Evolutionary conservation across 2,888 invertebrate species (phyloP), one percentile per base, ranked within the genome.

Genomic region (Ypsolopha sequella): DNA sequence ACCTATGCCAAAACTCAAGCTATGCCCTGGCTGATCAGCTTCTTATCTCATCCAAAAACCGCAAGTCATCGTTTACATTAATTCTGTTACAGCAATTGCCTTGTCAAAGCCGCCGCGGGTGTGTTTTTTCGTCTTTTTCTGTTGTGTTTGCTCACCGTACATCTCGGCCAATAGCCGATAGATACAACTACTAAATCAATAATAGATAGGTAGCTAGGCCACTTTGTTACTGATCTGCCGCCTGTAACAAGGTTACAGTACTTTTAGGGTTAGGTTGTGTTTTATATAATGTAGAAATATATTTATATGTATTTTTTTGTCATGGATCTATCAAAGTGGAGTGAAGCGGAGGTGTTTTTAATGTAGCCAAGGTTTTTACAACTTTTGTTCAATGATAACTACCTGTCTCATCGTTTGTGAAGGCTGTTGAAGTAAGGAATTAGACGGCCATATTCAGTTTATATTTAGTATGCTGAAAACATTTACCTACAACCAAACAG

Each of bases 161-260:
- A 39, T 39, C 11, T 7, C n/a, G 10, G n/a, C 10, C 64, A 64
- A 61, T 60, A 54, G 61, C 57, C 58, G 13, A 8, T 43, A 8
- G 43, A 43, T 43, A 43, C 43, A 43, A 43, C 43, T 66, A 74
- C 80, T 76, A 69, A 80, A 79, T 80, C 77, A 71, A 73, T 82
- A 80, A 80, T 74, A 78, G 74, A 80, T 82, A 80, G 80, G 66
- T 66, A 66, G 61, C 61, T 54, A 58, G 63, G 62, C 60, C 66
- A 70, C 75, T 79, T 76, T 80, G 84, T 68, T 80, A 84, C 61
- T 60, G 79, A 84, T 84, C 80, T 57, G 70, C 74, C 71, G 73
- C 63, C 67, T 58, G 58, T 58, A 63, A 50, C 44, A 62, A 59
- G 57, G 55, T 56, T 58, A 53, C 48, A 50, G 48, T 60, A 68